Evolutionary conservation across 2,888 invertebrate species (phyloP), one percentile per base, ranked within the genome.

Genomic region (Mythimna impura): DNA sequence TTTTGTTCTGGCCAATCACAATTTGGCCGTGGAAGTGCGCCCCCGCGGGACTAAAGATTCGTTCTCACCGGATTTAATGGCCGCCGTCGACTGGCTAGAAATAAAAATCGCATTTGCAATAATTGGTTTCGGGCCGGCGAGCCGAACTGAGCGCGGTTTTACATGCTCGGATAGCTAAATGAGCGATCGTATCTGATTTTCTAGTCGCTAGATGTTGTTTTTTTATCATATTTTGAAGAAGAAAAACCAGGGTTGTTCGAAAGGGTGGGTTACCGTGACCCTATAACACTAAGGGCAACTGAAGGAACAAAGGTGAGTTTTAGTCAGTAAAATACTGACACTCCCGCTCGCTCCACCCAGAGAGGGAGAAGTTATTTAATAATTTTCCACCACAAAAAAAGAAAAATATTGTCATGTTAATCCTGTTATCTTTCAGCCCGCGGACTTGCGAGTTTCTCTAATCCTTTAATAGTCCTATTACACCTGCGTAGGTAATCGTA

Each of bases 61-160:
- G 78, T 76, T 83, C 82, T 84, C 85, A 80, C 78, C 80, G 87
- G 88, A 88, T 89, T 89, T 90, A 91, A 90, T 89, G 90, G 89
- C 80, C 87, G 86, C 75, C 81, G 87, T 78, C 80, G 81, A 86
- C 81, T 80, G 83, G 86, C 85, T 85, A 86, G 89, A 89, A 92
- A 93, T 93, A 94, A 94, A 94, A 94, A 91, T 92, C 92, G 88
- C 92, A 91, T 94, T 93, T 90, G 86, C 89, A 85, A 88, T 94
- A 93, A 94, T 94, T 93, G 94, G 90, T 91, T 93, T 91, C 87
- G 84, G 85, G 76, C 86, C 82, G 85, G 72, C 84, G 84, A 79
- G 65, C 65, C 76, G 76, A 69, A 70, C 76, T 76, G 79, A 82
- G 78, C 80, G 78, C 83, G 82, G 80, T 82, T 86, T 85, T 86